Conservation (phyloP, 2,888 invertebrate genomes). For the Bugula neritina region DNA sequence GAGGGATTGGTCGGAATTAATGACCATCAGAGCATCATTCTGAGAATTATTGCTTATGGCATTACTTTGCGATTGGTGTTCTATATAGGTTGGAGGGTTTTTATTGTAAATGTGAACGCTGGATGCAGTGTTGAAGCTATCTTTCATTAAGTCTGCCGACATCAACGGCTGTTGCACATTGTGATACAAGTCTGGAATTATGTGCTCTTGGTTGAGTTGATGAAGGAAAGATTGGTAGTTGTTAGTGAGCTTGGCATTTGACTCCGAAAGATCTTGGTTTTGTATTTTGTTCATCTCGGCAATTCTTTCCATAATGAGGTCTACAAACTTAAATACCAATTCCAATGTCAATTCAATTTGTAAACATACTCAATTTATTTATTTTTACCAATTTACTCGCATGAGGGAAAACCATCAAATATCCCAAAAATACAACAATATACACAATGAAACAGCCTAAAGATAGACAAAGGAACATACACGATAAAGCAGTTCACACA, state of each 20-base stretch:
- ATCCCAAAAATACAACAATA: no score
- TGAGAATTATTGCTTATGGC: not conserved
- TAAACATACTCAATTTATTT: no score
- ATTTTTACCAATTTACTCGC: no score
- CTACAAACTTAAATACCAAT: not conserved
- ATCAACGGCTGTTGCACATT: not conserved
- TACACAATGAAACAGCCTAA: no score
- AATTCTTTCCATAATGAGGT: not conserved
- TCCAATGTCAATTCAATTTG: no score
- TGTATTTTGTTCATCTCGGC: not conserved
- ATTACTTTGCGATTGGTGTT: not conserved
- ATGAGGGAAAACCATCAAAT: no score
- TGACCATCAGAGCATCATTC: no score
- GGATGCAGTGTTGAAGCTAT: not conserved
- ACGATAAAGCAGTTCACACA: no score
- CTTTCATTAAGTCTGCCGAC: not conserved
- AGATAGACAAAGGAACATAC: no score
- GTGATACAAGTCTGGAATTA: not conserved
- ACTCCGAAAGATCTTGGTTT: not conserved
- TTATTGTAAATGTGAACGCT: not conserved
- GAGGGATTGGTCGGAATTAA: no score
- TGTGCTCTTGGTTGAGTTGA: not conserved
- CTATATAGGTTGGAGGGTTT: constrained; percentile 4
- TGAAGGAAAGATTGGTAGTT: constrained; percentile 1
- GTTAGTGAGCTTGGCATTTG: not conserved